Evolutionary conservation across 2,888 invertebrate genomes (phyloP), one percentile per base, ranked within the genome.

Genomic region (Mimas tiliae): DNA sequence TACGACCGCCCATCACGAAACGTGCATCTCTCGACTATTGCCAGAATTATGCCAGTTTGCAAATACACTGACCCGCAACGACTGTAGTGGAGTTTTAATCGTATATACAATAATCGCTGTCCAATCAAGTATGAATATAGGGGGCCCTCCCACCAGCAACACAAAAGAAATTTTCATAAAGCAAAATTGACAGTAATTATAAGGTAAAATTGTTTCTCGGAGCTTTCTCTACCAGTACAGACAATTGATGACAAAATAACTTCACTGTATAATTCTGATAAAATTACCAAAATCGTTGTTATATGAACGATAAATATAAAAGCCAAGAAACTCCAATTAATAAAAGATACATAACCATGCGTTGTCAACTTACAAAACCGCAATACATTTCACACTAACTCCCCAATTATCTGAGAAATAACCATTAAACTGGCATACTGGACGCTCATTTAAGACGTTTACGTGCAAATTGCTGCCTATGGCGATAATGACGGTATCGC

Each of bases 401-500:
- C 19, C 38, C 42, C 58, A 58, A 58, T 58, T 58, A 58, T 38
- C 58, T 33, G 14, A 38, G 53, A 19, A 58, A 58, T 58, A 34
- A 42, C 38, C 58, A 58, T 58, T 58, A 58, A 58, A 42, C 34
- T 42, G 19, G 42, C 53, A 58, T 47, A 55, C 58, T 11, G 47
- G 53, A 12, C 50, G 27, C 48, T 81, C 80, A 82, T 82, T 83
- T 77, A 77, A 72, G 75, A 81, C 76, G 82, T 86, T 84, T 84
- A 71, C 76, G 74, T 78, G 77, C 80, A 84, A 86, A 87, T 87
- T 83, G 82, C 79, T 73, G 82, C 81, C 76, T 69, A 69, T 67
- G 78, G 83, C 83, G 84, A 81, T 86, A 86, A 85, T 84, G 79
- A 81, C 74, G 77, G 80, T 83, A 82, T 81, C 82, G 81, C 76